Conservation (phyloP, 2,888 invertebrate species). For the Limnephilus lunatus region DNA sequence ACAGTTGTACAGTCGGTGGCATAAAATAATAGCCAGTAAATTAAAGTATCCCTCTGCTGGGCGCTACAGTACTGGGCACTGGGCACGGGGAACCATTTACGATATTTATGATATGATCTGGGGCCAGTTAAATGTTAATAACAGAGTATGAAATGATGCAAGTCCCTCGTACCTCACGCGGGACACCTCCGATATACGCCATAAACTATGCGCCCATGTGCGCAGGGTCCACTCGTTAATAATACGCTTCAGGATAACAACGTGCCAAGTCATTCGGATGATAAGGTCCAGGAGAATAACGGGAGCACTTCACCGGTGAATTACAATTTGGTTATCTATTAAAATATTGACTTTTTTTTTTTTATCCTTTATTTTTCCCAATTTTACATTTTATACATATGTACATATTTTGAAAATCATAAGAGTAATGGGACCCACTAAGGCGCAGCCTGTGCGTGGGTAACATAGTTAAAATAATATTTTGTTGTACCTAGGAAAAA, state of each 20-base stretch:
- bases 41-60: conserved; percentile 16
- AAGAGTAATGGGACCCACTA: too few species aligned
- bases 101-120: conserved; percentile 26
- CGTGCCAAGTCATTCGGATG: not conserved
- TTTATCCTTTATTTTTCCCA: too few species aligned
- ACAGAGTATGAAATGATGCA: conserved; percentile 12
- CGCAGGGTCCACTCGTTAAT: not conserved
- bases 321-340: not conserved
- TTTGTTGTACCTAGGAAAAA: too few species aligned
- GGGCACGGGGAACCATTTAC: conserved; percentile 23
- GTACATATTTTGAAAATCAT: too few species aligned
- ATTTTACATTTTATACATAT: too few species aligned
- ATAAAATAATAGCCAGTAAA: conserved; percentile 30
- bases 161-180: not conserved
- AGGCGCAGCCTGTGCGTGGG: too few species aligned
- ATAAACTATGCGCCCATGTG: not conserved
- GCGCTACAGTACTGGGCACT: not conserved
- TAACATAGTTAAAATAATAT: too few species aligned
- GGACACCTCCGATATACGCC: not conserved
- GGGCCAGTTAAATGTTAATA: conserved; percentile 33
- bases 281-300: not conserved
- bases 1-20: conserved; percentile 34
- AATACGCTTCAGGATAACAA: not conserved
- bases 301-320: not conserved
- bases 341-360: not conserved